Conservation (phyloP, 2,888 invertebrate species). For the Liopterus haemorrhoidalis region DNA sequence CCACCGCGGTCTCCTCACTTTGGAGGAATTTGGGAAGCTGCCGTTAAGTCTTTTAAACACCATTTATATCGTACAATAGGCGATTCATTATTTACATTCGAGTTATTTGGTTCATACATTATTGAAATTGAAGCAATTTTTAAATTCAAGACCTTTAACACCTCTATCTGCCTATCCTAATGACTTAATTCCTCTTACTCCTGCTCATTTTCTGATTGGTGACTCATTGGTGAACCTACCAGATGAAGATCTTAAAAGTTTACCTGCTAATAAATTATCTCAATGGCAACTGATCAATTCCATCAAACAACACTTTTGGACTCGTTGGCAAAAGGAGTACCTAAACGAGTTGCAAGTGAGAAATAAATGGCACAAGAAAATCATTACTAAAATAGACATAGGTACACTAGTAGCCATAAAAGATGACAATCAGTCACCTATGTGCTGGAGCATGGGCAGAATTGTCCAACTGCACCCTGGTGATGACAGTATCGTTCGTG, state of each 20-base stretch:
- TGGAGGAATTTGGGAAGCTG: slow-evolving; percentile 9
- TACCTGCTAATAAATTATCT: slow-evolving; percentile 12
- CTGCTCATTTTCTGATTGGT: slow-evolving; percentile 23
- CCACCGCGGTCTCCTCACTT: slow-evolving; percentile 9
- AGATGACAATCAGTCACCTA: slow-evolving; percentile 23
- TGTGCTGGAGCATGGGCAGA: slow-evolving; percentile 18
- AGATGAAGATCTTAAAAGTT: slow-evolving; percentile 22
- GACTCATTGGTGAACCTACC: slow-evolving; percentile 23
- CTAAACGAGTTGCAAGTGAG: slow-evolving; percentile 25
- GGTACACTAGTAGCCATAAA: slow-evolving; percentile 27
- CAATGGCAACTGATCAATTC: slow-evolving; percentile 29
- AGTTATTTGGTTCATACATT: slow-evolving; percentile 1
- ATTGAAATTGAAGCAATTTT: slow-evolving; percentile 6
- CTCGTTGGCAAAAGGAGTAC: slow-evolving; percentile 27
- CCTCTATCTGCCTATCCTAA: slow-evolving; percentile 9
- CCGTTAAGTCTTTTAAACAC: slow-evolving; percentile 1
- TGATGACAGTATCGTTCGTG: slow-evolving; percentile 24
- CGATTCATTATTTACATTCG: neutral
- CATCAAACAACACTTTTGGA: slow-evolving; percentile 25
- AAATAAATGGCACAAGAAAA: slow-evolving; percentile 24
- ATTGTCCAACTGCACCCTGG: slow-evolving; percentile 25
- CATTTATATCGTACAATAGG: neutral
- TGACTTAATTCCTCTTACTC: slow-evolving; percentile 4
- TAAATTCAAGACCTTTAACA: slow-evolving; percentile 4
- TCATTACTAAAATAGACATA: slow-evolving; percentile 13